phyloP scores from a whole-genome alignment of 2,113 vertebrate genomes.

The Colius striatus region DNA sequence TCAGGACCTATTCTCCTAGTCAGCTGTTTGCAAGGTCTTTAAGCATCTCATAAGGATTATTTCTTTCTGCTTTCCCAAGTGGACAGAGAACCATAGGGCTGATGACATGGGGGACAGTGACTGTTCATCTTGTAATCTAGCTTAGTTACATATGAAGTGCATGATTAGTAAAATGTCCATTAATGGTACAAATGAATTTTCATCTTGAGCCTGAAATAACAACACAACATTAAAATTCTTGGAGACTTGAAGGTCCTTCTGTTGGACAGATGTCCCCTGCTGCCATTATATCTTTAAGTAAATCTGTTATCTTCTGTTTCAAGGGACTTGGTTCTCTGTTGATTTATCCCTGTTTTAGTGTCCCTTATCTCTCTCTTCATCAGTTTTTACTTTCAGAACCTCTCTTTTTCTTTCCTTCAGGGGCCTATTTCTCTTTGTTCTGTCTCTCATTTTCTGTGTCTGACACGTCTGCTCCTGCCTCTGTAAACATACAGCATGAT shows the following conservation, averaged over 20 bases:
- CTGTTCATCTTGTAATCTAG: background rate
- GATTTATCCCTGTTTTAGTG: conserved; percentile 49
- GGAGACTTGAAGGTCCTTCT: background rate
- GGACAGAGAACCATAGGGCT: background rate
- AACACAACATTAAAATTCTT: background rate
- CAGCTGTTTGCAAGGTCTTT: background rate
- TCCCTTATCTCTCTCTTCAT: conserved; percentile 33
- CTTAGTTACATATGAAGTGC: background rate
- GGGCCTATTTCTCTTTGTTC: conserved; percentile 64
- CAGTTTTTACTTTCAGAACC: conserved; percentile 49
- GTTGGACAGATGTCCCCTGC: background rate
- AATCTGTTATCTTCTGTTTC: background rate
- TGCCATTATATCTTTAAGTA: background rate
- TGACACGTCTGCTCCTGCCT: background rate
- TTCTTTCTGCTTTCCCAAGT: background rate
- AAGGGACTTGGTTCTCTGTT: conserved; percentile 1
- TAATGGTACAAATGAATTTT: background rate
- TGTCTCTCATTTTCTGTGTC: conserved; percentile 55
- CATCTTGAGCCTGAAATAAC: background rate
- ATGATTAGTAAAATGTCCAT: background rate
- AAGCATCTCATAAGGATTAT: background rate
- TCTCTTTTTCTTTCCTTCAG: conserved; percentile 41
- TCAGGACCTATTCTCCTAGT: background rate
- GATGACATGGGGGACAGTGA: background rate
- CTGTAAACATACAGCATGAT: conserved; percentile 18